Conservation (phyloP, 2,888 invertebrate genomes). For the Panopea generosa region DNA sequence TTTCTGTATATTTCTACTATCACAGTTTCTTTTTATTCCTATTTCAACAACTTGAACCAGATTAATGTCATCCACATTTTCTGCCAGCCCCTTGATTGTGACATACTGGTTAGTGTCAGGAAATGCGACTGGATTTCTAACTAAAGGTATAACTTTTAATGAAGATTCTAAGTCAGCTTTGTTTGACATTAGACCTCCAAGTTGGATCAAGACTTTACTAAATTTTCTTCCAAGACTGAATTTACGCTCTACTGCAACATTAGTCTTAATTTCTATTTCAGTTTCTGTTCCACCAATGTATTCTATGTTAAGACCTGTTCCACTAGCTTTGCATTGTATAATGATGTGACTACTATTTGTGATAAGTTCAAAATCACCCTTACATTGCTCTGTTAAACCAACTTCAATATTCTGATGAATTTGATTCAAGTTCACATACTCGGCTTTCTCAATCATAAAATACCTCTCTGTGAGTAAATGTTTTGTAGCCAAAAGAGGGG, state of each 20-base stretch:
- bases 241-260: slow-evolving; percentile 2
- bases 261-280: slow-evolving; percentile 32
- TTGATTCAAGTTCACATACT: no score
- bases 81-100: not conserved
- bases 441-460: no score
- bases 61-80: not conserved
- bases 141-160: not conserved
- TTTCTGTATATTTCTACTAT: slow-evolving; percentile 19
- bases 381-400: slow-evolving; percentile 22
- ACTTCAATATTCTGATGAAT: not conserved
- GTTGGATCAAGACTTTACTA: slow-evolving; percentile 38
- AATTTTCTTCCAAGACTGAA: not conserved
- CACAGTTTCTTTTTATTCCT: slow-evolving; percentile 40
- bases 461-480: not conserved
- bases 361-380: slow-evolving; percentile 24
- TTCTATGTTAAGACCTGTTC: slow-evolving; percentile 14
- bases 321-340: slow-evolving; percentile 18
- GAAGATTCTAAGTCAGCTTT: no score
- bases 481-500: not conserved
- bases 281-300: slow-evolving; percentile 15
- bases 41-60: slow-evolving; percentile 45
- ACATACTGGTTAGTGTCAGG: no score
- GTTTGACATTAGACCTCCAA: slow-evolving; percentile 30
- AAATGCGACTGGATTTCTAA: no score
- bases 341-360: slow-evolving; percentile 21